phyloP scores from a whole-genome alignment of 2,888 invertebrate species.

The Congeria kusceri region DNA sequence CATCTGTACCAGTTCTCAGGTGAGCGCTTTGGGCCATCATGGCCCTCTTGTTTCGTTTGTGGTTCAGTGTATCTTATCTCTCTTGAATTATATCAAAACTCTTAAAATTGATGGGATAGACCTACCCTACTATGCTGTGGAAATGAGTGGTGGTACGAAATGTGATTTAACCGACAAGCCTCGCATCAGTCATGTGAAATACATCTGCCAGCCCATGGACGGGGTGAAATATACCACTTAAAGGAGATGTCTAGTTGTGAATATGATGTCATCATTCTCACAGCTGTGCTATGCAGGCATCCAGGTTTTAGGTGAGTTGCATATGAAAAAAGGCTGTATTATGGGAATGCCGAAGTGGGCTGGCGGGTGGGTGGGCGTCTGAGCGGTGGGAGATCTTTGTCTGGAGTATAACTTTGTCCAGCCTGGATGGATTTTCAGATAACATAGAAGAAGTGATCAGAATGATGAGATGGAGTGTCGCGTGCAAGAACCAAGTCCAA shows the following conservation, averaged over 20 bases:
- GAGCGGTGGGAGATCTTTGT: too few relatives aligned
- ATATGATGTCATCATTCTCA: conserved; percentile 96
- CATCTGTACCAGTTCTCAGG: too few relatives aligned
- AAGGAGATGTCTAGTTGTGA: conserved; percentile 97
- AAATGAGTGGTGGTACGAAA: conserved; percentile 93
- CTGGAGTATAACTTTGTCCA: too few relatives aligned
- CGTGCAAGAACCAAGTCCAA: too few relatives aligned
- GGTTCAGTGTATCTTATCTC: conserved; percentile 2
- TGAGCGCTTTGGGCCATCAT: too few relatives aligned
- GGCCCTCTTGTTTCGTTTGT: too few relatives aligned
- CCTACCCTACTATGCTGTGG: conserved; percentile 93
- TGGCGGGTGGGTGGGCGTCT: too few relatives aligned
- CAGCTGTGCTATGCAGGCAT: conserved; percentile 94
- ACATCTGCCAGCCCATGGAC: conserved; percentile 94
- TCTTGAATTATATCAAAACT: conserved; percentile 85
- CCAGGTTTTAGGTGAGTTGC: conserved; percentile 89
- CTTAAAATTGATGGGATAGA: conserved; percentile 91
- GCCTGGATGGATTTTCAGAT: too few relatives aligned
- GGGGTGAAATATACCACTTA: conserved; percentile 96
- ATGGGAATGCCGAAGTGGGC: too few relatives aligned
- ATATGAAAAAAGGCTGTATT: too few relatives aligned
- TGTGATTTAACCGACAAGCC: conserved; percentile 96
- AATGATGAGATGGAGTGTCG: too few relatives aligned
- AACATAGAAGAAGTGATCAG: too few relatives aligned
- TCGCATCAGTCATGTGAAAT: conserved; percentile 92